Base-by-base conservation (phyloP, 2,113 vertebrate species). In the Copsychus sechellarum region DNA sequence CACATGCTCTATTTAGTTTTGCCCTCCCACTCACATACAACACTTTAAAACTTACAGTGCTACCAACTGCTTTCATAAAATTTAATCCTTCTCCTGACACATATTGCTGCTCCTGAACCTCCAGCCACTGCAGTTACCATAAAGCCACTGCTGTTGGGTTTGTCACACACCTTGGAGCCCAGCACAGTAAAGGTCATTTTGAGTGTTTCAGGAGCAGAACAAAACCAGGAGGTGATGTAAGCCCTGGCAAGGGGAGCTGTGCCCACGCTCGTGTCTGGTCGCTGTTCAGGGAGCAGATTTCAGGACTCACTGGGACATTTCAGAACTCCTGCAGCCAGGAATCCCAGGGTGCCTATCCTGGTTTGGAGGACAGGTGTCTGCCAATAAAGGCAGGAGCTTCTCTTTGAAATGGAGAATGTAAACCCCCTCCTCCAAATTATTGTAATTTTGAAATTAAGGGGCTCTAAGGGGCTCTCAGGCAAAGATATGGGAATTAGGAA, bases 11-110 rank as follows among this genome's bases (percentile, higher is more conserved):
- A 45, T 71, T 95, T 84, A 92, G 64, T 57, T 85, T 67, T 89
- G 65, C 81, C 76, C 70, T 90, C 88, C 94, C 82, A 92, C 88
- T 93, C 73, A 58, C 64, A 50, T 45, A 40, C 26, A 86, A 89
- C 90, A 92, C 67, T 85, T 84, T 0, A n/a, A 78, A 51, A 61
- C 28, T 50, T 58, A 19, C 47, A 81, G 81, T 0, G 4, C 4
- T 67, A 87, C 45, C 77, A 64, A 54, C 42, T 19, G 40, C 70
- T 91, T 76, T 40, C 60, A 84, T 74, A 81, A 78, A 66, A 64
- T 60, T 26, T 50, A 64, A 79, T 88, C 48, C 54, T 26, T 47
- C 65, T 84, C 34, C 81, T 21, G 58, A 20, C 31, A 86, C 28
- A 50, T 26, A 21, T 50, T 28, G 14, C 51, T 73, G 22, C 50